Conservation (phyloP, 2,888 invertebrate genomes). For the Noctua janthe region DNA sequence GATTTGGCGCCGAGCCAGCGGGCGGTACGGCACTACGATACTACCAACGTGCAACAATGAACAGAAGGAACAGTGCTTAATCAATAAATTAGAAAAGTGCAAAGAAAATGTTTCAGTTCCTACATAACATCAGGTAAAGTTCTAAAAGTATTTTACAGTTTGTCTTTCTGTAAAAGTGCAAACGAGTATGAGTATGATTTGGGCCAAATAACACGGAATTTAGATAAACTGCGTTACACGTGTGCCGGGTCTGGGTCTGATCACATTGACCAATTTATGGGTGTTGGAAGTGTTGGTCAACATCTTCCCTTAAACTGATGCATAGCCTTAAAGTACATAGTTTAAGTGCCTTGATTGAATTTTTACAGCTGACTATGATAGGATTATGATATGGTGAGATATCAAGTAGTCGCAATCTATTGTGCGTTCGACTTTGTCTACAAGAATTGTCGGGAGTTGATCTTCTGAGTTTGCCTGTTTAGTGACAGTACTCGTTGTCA, state of each 20-base stretch:
- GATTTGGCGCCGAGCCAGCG: conserved; percentile 75
- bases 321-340: neutral
- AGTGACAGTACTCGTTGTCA: conserved; percentile 50
- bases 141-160: neutral
- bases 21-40: conserved; percentile 43
- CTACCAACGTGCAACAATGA: neutral
- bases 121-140: neutral
- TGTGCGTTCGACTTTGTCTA: neutral
- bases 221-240: neutral
- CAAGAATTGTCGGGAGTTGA: neutral
- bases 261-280: neutral
- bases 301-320: neutral
- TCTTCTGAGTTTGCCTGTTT: conserved; percentile 10
- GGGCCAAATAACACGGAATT: neutral
- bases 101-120: neutral
- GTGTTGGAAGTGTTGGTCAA: neutral
- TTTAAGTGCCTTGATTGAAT: neutral
- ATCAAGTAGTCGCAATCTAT: neutral
- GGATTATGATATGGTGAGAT: neutral
- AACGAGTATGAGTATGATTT: neutral
- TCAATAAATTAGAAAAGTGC: neutral
- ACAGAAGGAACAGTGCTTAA: conserved; percentile 12
- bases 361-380: neutral
- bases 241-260: neutral
- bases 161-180: neutral